Evolutionary conservation across 2,888 invertebrate genomes (phyloP), one percentile per base, ranked within the genome.

Genomic region (Clanis bilineata): DNA sequence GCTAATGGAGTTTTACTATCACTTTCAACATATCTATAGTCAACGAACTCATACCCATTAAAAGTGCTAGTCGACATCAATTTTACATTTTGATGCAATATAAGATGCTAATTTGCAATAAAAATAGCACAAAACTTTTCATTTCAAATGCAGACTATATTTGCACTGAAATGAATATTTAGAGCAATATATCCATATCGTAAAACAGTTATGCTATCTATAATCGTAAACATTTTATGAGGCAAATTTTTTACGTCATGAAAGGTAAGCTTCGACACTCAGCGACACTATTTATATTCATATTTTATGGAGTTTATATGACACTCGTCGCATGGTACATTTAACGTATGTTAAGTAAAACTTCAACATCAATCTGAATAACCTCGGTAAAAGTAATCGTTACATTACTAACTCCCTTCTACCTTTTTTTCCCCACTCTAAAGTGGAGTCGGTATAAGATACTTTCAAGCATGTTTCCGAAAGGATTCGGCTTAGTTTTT

Each of bases 181-280:
- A 3, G 18, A 28, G 32, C 10, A 18, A 10, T 51, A 32, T 18
- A 51, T 32, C 18, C 51, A 28, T 18, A 51, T 32, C 28, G 18
- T 51, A 32, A 32, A 51, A 47, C 28, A 47, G 47, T 18, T 32
- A 18, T 51, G 10, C 51, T 32, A 15, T 32, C 51, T 51, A 51
- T 51, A 51, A 18, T 32, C 28, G 18, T 51, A 51, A 51, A 32
- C 18, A 51, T 51, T 51, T 51, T 51, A 51, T 51, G 51, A 5
- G 28, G 32, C 28, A 51, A 15, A 10, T 51, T 51, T 45, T 51
- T 51, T 51, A 51, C 32, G 51, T 18, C 47, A 28, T 32, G 4
- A 28, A 51, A 51, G 51, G 51, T 51, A 51, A 51, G 32, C 51
- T 51, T 51, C 51, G 51, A 51, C 51, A 51, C 51, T 51, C 32